Conservation (phyloP, 2,797 vertebrate genomes). For the Zonotrichia albicollis region DNA sequence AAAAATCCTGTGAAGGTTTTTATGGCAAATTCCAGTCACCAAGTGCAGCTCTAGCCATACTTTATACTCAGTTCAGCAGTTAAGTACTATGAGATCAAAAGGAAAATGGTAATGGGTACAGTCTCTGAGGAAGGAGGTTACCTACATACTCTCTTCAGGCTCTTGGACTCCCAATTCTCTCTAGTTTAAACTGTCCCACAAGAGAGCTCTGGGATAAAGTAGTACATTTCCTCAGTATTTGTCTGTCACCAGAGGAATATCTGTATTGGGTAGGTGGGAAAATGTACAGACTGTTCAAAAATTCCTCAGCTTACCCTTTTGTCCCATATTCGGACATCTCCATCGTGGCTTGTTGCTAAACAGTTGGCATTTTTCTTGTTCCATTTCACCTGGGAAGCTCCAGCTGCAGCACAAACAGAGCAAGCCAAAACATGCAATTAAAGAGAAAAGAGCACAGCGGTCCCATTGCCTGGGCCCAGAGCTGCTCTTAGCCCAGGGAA, state of each 20-base stretch:
- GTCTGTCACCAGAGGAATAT: neutral
- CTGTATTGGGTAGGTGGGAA: neutral
- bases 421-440: neutral
- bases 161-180: neutral
- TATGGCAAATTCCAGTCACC: neutral
- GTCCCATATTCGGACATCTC: constrained; percentile 96
- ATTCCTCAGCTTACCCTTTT: constrained; percentile 84
- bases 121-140: neutral
- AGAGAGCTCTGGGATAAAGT: neutral
- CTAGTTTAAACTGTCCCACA: neutral
- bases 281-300: neutral
- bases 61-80: neutral
- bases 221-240: neutral
- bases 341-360: constrained; percentile 94
- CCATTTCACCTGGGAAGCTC: constrained; percentile 98
- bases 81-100: neutral
- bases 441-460: neutral
- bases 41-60: neutral
- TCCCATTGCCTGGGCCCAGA: neutral
- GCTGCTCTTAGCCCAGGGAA: neutral
- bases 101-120: neutral
- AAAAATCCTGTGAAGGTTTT: neutral
- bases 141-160: neutral
- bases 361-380: constrained; percentile 90
- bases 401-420: constrained; percentile 78